These are phyloP conservation scores for Sceloporus tristichus DNA, from an alignment of 2,113 vertebrate genomes.

Conservation along the genomic window DNA sequence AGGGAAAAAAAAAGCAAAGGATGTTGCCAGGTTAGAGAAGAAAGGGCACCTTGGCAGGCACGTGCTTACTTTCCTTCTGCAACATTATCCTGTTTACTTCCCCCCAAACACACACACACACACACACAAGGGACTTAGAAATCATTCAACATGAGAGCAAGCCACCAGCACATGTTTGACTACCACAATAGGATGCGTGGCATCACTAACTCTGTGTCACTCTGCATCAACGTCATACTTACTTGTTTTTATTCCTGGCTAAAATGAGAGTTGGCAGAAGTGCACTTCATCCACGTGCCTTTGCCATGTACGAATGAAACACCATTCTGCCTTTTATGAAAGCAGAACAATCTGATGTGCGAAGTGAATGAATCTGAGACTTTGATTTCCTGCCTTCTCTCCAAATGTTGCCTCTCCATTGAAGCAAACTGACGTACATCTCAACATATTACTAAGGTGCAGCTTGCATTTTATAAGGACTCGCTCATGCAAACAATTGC, in stretches of 20 bases:
- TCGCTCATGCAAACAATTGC: background rate
- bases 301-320: background rate
- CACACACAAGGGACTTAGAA: background rate
- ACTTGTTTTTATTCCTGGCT: background rate
- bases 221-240: fast-evolving
- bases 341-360: background rate
- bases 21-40: background rate
- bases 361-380: background rate
- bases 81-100: background rate
- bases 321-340: background rate
- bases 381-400: slow-evolving; percentile 7
- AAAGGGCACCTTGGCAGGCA: background rate
- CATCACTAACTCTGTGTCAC: background rate
- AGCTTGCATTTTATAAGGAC: background rate
- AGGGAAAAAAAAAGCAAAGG: background rate
- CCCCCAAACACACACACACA: too few species aligned
- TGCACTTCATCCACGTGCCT: background rate
- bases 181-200: background rate
- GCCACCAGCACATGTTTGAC: fast-evolving
- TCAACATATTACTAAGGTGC: background rate
- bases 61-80: background rate
- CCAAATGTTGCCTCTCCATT: background rate
- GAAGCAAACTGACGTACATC: background rate
- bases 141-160: background rate
- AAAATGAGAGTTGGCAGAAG: background rate